Base-by-base conservation (phyloP, 2,888 invertebrate species). In the Pardosa pseudoannulata region DNA sequence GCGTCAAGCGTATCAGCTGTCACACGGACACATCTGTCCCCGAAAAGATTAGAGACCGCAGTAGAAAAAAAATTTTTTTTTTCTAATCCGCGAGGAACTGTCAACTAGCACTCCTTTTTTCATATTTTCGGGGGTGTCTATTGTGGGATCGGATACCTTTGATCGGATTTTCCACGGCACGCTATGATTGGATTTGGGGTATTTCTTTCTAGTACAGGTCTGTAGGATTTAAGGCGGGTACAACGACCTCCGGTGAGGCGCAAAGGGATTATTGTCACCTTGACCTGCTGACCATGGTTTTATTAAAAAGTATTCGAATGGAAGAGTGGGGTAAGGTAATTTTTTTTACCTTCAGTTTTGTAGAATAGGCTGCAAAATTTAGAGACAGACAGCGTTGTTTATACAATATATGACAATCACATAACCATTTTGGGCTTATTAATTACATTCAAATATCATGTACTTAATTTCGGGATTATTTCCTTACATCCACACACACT, bases 131-230 rank as follows among this genome's bases (percentile, higher is more conserved):
- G 56, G 56, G 56, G 56, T 56, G 56, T 19, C 56, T 16, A 19
- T 23, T 56, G 56, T 56, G n/a, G n/a, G n/a, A n/a, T n/a, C n/a
- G n/a, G n/a, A n/a, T n/a, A n/a, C n/a, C n/a, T n/a, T n/a, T 6
- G 56, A 56, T 56, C 56, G 56, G 56, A 23, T 56, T n/a, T 56
- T 56, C 23, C 13, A 56, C 7, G 19, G 5, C 3, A 23, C 56
- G 56, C 19, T 56, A 23, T 56, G 56, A 56, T 56, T 56, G 56
- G 56, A 56, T 56, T 56, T 46, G n/a, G 56, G 56, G 56, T 23
- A 56, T 56, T 23, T 23, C 56, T 56, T 6, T 23, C 36, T 19
- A 23, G 23, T 56, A 23, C 7, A 16, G 16, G 46, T 19, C 23
- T 19, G 36, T 36, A 36, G 56, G 23, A 56, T 56, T 56, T 56